Base-by-base conservation (phyloP, 1,140 invertebrate genomes). In the Neodiprion pinetum region DNA sequence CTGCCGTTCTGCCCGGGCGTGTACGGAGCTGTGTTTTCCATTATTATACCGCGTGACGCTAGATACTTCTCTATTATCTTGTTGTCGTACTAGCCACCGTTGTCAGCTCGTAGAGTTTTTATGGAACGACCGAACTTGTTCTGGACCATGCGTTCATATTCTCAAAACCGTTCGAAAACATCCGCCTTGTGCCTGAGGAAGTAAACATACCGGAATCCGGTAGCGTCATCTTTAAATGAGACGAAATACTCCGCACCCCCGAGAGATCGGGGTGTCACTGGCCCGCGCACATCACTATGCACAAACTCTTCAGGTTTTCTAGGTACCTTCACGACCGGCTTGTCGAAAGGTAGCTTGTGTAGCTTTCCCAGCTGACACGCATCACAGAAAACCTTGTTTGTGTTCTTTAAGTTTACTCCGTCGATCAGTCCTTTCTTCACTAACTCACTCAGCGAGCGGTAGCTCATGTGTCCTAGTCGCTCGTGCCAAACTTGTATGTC, bases 1-100 rank as follows among this genome's bases (percentile, higher is more conserved):
- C 79, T 70, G 5, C 83, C 83, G 72, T 87, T 87, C 78, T 86
- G 83, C 75, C 87, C 78, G 14, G 85, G 83, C 10, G 81, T 83
- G 71, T 86, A 83, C 9, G 77, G 76, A 50, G 79, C 74, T 12
- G 81, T 83, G 28, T 77, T 23, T 68, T 77, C 69, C 50, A 53
- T 53, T 53, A 53, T 53, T 53, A 53, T 14, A 53, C 50, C 50
- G 14, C 50, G 50, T 9, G 50, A 53, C 50, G 50, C 50, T 53
- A 53, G 50, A 53, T 53, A 53, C 50, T 53, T 53, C 9, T 53
- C 50, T 14, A 53, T 53, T 53, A 53, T 53, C 50, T 53, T 53
- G 50, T 53, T 53, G 50, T 53, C 50, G 14, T 73, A 81, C 69
- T 80, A 76, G 1, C 14, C 75, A 53, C 77, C 81, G 40, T 82